Conservation (phyloP, 23 tunicate genomes). For the Ciona savignyi region DNA sequence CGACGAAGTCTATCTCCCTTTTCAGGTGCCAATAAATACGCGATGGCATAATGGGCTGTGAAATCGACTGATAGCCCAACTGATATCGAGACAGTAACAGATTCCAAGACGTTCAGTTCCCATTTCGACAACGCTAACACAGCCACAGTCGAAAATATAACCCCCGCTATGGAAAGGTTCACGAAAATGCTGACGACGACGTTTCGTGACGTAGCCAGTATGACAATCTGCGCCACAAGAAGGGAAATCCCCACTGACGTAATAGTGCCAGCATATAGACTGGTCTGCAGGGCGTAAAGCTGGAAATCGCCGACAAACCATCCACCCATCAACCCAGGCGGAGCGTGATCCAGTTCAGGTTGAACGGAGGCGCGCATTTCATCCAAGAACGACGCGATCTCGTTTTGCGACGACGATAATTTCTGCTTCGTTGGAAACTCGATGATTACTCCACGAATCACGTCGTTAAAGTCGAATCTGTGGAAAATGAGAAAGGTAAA, state of each 20-base stretch:
- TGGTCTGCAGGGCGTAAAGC: slow-evolving; percentile 60
- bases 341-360: slow-evolving; percentile 27
- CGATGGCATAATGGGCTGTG: slow-evolving; percentile 90
- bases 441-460: slow-evolving; percentile 51
- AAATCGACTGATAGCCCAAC: slow-evolving; percentile 89
- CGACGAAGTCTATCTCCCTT: slow-evolving; percentile 36
- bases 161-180: slow-evolving; percentile 35
- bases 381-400: slow-evolving; percentile 29
- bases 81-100: slow-evolving; percentile 74
- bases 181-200: slow-evolving; percentile 49
- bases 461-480: slow-evolving; percentile 57
- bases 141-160: slow-evolving; percentile 47
- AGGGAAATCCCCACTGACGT: slow-evolving; percentile 73
- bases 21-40: slow-evolving; percentile 48
- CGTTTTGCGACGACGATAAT: slow-evolving; percentile 29
- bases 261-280: slow-evolving; percentile 61
- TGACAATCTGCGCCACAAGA: slow-evolving; percentile 59
- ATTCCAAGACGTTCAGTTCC: slow-evolving; percentile 86
- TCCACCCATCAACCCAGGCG: slow-evolving; percentile 41
- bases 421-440: slow-evolving; percentile 38
- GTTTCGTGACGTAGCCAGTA: slow-evolving; percentile 57
- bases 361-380: slow-evolving; percentile 18
- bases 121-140: slow-evolving; percentile 51
- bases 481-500: neutral
- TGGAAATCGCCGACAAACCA: slow-evolving; percentile 74